These are phyloP conservation scores for Phoebastria nigripes DNA, from an alignment of 2,797 vertebrate genomes.

Conservation along the genomic window DNA sequence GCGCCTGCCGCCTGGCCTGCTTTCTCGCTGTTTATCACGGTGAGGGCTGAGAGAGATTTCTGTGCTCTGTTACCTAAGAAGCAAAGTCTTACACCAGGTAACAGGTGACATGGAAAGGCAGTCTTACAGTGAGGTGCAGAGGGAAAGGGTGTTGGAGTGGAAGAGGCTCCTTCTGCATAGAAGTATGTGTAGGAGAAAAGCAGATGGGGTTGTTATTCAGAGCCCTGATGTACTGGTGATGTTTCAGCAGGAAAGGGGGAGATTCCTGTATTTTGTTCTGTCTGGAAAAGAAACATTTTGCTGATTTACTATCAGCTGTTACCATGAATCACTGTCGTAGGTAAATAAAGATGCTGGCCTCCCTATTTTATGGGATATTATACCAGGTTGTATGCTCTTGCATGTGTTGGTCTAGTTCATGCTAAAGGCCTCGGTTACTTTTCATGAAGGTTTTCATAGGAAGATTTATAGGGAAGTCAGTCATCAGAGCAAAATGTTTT, in stretches of 20 bases:
- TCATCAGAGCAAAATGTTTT: not conserved
- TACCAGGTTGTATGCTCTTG: not conserved
- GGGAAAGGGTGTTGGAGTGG: not conserved
- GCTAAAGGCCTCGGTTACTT: not conserved
- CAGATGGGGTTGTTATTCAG: not conserved
- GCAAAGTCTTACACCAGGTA: not conserved
- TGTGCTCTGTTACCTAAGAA: not conserved
- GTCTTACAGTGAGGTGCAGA: not conserved
- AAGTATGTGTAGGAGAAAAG: not conserved
- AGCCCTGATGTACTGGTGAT: not conserved
- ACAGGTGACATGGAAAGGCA: not conserved
- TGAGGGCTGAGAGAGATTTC: not conserved
- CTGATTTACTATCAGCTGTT: not conserved
- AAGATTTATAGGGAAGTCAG: not conserved
- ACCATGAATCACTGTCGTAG: not conserved
- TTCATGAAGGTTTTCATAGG: not conserved
- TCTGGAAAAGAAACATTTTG: not conserved
- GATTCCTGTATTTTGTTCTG: not conserved
- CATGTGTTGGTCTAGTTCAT: not conserved
- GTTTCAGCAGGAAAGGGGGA: not conserved
- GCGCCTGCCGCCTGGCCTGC: not conserved
- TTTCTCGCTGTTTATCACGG: not conserved
- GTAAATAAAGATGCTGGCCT: not conserved
- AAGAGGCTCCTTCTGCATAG: not conserved
- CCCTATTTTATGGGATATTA: not conserved